A percentile compares a stretch with the other conserved stretches of the same genome.
Conservation (phyloP, 2,888 invertebrate genomes). For the Apamea crenata region DNA sequence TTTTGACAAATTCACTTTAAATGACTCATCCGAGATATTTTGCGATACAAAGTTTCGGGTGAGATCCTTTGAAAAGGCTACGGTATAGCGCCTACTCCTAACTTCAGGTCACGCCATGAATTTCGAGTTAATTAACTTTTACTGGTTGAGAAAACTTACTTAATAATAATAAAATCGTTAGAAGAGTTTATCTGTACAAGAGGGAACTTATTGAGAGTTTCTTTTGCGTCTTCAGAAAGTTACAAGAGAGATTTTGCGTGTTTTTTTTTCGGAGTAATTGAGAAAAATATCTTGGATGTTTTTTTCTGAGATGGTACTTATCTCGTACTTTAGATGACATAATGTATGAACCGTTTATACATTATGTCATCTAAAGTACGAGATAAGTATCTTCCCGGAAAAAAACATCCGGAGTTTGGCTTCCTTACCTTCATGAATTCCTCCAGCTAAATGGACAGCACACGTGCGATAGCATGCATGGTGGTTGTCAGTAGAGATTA, state of each 20-base stretch:
- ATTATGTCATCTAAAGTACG: neutral
- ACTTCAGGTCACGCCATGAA: constrained; percentile 79
- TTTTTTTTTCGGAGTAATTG: neutral
- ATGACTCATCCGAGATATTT: constrained; percentile 79
- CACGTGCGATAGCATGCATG: too few relatives aligned
- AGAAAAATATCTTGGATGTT: neutral
- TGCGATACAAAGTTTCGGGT: constrained; percentile 71
- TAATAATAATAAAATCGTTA: constrained; percentile 71
- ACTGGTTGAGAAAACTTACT: constrained; percentile 71
- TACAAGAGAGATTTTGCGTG: constrained; percentile 10
- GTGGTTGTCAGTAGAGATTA: neutral
- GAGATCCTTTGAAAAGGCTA: constrained; percentile 79
- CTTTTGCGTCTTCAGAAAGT: constrained; percentile 28
- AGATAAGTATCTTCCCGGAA: neutral
- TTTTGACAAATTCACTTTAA: constrained; percentile 79
- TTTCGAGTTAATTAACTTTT: constrained; percentile 79
- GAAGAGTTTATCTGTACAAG: constrained; percentile 54
- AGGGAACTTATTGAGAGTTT: constrained; percentile 39
- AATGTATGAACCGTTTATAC: neutral
- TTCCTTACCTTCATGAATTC: neutral
- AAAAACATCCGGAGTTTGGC: neutral
- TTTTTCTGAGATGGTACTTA: neutral
- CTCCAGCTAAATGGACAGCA: neutral
- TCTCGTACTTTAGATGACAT: neutral
- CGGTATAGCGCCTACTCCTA: constrained; percentile 76